Conservation (phyloP, 2,888 invertebrate genomes). For the Acholoe squamosa region DNA sequence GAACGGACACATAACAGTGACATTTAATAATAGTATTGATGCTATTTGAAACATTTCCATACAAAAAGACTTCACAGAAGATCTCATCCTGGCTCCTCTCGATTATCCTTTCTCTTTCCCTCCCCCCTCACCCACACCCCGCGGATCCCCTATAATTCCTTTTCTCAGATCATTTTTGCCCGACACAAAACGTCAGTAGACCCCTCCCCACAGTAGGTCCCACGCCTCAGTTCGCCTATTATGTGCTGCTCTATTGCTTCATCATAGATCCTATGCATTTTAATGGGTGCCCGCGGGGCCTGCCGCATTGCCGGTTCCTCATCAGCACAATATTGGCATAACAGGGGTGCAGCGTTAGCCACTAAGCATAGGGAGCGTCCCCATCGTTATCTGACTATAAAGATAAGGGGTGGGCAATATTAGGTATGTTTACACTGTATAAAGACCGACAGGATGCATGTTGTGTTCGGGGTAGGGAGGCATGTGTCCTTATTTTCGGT, state of each 20-base stretch:
- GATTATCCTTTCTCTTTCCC: no score
- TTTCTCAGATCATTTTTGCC: no score
- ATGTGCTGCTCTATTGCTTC: background rate
- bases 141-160: no score
- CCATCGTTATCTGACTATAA: background rate
- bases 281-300: background rate
- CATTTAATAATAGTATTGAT: no score
- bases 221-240: background rate
- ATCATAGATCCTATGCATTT: constrained; percentile 32
- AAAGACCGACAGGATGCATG: background rate
- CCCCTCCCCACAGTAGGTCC: background rate
- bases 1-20: no score
- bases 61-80: no score
- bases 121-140: no score
- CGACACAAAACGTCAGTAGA: background rate
- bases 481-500: no score
- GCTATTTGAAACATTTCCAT: no score
- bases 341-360: background rate
- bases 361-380: no score
- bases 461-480: no score
- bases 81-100: no score
- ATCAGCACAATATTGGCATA: constrained; percentile 32
- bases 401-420: background rate
- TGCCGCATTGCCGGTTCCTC: background rate
- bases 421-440: constrained; percentile 19